Evolutionary conservation across 2,113 vertebrate species (phyloP).

Genomic region (Mormyrus iriodes): DNA sequence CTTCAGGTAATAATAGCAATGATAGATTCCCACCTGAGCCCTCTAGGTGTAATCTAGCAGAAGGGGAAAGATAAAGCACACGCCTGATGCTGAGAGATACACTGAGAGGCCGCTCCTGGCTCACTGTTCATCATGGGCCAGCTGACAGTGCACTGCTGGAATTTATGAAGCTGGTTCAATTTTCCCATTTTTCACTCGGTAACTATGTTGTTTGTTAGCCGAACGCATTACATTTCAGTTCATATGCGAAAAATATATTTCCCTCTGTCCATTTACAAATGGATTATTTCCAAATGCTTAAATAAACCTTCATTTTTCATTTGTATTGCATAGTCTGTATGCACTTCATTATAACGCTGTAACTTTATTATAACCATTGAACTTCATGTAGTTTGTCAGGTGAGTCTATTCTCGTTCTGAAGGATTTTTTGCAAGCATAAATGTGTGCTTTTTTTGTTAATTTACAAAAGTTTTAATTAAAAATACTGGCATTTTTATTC

Average conservation of each 20-base stretch:
- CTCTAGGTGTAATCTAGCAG: conserved; percentile 18
- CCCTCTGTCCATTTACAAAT: not conserved
- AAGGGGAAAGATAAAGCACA: conserved; percentile 27
- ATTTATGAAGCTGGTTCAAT: conserved; percentile 59
- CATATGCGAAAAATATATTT: conserved; percentile 44
- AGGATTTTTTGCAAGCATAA: not conserved
- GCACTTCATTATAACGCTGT: not conserved
- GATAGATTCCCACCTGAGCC: conserved; percentile 36
- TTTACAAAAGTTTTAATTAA: not conserved
- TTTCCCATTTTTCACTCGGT: conserved; percentile 68
- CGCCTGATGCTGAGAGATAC: conserved; percentile 14
- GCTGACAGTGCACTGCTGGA: conserved; percentile 42
- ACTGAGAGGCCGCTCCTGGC: not conserved
- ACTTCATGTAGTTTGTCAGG: not conserved
- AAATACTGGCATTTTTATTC: not conserved
- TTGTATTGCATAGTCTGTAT: conserved; percentile 23
- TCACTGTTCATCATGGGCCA: conserved; percentile 61
- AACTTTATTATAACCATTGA: not conserved
- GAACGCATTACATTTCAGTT: conserved; percentile 16
- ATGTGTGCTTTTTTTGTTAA: not conserved
- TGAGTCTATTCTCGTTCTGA: not conserved
- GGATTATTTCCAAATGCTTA: conserved; percentile 40
- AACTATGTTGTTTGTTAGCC: conserved; percentile 42
- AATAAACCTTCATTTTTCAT: conserved; percentile 29
- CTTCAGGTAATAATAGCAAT: conserved; percentile 37